Evolutionary conservation across 1,140 invertebrate genomes (phyloP).

Genomic region (Cotesia chilonis): DNA sequence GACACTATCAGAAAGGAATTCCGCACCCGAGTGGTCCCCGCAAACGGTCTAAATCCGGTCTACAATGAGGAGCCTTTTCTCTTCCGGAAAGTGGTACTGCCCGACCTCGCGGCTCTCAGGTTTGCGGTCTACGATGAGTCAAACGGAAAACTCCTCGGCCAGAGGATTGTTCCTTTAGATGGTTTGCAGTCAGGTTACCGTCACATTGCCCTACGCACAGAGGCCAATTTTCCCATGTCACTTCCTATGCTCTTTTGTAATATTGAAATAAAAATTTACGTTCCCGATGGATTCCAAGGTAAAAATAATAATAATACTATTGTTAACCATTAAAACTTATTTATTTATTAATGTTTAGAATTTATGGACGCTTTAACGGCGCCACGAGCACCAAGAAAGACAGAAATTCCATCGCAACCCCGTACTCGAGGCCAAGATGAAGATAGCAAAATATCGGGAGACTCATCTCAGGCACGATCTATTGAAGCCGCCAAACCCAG

Average conservation of each 20-base stretch:
- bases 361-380: conserved; percentile 98
- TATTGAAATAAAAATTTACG: conserved; percentile 99
- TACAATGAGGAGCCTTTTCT: conserved; percentile 99
- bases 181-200: conserved; percentile 97
- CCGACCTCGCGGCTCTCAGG: conserved; percentile 95
- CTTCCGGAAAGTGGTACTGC: conserved; percentile 97
- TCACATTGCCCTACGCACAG: conserved; percentile 96
- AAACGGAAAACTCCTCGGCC: conserved; percentile 94
- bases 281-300: conserved; percentile 98
- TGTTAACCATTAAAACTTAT: background rate
- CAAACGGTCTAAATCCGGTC: conserved; percentile 96
- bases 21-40: conserved; percentile 92
- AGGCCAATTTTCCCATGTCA: conserved; percentile 99
- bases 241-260: conserved; percentile 98
- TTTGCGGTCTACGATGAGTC: conserved; percentile 98
- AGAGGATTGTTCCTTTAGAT: conserved; percentile 96
- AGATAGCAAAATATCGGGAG: conserved; percentile 52
- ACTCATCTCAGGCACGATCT: conserved; percentile 54
- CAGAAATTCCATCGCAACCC: conserved; percentile 56
- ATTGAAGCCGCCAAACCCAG: conserved; percentile 58
- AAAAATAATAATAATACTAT: conserved; percentile 34
- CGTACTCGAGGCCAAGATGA: conserved; percentile 61
- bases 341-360: conserved; percentile 68
- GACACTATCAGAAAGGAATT: conserved; percentile 99
- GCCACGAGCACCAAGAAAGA: conserved; percentile 82